Evolutionary conservation across 2,113 vertebrate species (phyloP), one percentile per base, ranked within the genome.

Genomic region (Verasper variegatus): DNA sequence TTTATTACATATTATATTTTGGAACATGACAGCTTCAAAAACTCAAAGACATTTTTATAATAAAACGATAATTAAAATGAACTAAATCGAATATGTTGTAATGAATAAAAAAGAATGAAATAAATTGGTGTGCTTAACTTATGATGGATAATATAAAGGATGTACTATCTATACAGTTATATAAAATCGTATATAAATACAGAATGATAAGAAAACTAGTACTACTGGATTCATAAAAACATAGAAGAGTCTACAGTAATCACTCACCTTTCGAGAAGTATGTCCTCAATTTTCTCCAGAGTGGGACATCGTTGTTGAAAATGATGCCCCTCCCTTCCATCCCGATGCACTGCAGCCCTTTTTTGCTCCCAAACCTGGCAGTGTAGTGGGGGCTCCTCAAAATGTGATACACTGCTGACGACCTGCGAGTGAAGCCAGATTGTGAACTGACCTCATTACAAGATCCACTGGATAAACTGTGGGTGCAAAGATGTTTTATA

Each of bases 321-420:
- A 98, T 98, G 65, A 99, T 94, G 0, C 97, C 97, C 0, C 95
- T 97, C 83, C 97, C 95, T 1, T 98, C 92, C 98, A 99, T 99
- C 76, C 97, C 97, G 0, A 98, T 93, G 71, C 95, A 97, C 86
- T 96, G 94, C 3, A 98, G 74, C 0, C 97, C 97, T 3, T 82
- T 91, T 69, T 95, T 96, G 75, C 96, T 98, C 56, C 95, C 97
- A 17, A 99, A 99, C 6, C 97, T 91, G 64, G 94, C 95, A 11
- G 74, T 92, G 45, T 98, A 98, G 35, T 96, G 92, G 64, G 71
- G 90, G 1, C 97, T 96, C 91, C 94, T 97, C 95, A 98, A 92
- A 1, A 99, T 87, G 0, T 98, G 96, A 79, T 94, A 96, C 63
- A 96, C 95, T 0, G 95, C 94, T 8, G 97, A 96, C 26, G 97